phyloP scores from a whole-genome alignment of 2,888 invertebrate species.

The Harpalus rufipes region DNA sequence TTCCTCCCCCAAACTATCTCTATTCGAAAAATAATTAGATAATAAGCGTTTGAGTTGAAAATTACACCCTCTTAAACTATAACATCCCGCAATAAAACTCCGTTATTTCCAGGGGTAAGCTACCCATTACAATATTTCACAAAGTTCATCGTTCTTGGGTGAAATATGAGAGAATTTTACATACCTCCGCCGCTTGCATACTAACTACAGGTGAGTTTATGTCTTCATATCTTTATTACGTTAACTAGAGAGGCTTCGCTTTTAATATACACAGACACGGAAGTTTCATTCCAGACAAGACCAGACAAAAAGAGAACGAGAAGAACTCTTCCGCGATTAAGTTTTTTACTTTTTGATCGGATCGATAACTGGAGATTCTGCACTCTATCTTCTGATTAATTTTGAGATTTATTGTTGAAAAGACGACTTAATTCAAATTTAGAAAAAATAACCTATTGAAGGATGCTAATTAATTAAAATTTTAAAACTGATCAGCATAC shows the following conservation, averaged over 20 bases:
- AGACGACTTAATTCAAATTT: not conserved
- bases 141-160: constrained; percentile 49
- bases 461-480: not conserved
- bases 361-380: constrained; percentile 6
- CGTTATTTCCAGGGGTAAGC: constrained; percentile 11
- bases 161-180: constrained; percentile 56
- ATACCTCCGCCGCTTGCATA: constrained; percentile 53
- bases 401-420: not conserved
- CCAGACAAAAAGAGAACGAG: constrained; percentile 19
- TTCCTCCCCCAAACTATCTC: not conserved
- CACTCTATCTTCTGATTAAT: constrained; percentile 31
- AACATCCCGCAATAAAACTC: constrained; percentile 45
- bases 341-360: constrained; percentile 4
- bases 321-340: constrained; percentile 31
- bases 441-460: not conserved
- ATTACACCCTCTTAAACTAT: constrained; percentile 55
- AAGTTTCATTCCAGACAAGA: constrained; percentile 6
- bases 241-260: constrained; percentile 50
- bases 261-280: constrained; percentile 33
- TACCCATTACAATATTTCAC: constrained; percentile 52
- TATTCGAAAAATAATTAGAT: constrained; percentile 26
- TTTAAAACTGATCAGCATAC: not conserved
- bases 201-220: constrained; percentile 61
- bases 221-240: constrained; percentile 59
- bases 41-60: constrained; percentile 50